Evolutionary conservation across 2,797 vertebrate genomes (phyloP).

Genomic region (Lithobates sylvaticus): DNA sequence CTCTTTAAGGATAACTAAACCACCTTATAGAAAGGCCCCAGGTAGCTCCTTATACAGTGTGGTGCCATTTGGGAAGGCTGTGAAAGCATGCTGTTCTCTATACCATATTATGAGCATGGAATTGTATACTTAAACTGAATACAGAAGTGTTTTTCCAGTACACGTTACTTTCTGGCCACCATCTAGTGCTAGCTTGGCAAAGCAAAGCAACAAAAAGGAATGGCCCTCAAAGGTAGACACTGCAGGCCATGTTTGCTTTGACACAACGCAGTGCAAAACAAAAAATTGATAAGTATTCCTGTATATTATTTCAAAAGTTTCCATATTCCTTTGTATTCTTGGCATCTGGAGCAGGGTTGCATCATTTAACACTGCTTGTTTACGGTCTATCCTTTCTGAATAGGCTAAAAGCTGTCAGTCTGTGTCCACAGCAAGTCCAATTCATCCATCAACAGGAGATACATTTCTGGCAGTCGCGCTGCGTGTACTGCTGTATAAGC

Average conservation of each 20-base stretch:
- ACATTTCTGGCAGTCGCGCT: neutral
- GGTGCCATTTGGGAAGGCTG: too few species aligned
- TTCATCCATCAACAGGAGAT: constrained; percentile 29
- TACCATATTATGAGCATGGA: neutral
- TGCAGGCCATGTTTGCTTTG: neutral
- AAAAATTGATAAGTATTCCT: neutral
- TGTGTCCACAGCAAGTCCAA: neutral
- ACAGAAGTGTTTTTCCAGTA: neutral
- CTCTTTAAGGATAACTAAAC: too few species aligned
- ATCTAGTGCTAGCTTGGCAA: neutral
- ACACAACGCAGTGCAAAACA: too few species aligned
- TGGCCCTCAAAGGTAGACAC: neutral
- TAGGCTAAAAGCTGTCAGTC: neutral
- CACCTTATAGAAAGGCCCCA: too few species aligned
- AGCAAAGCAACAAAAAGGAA: neutral
- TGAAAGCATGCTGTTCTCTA: too few species aligned
- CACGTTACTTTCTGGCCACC: neutral
- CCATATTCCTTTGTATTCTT: neutral
- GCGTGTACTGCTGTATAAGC: constrained; percentile 12
- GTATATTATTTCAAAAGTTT: neutral
- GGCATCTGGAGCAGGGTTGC: neutral
- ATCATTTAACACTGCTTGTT: neutral
- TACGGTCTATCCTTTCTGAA: neutral
- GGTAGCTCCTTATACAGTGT: too few species aligned
- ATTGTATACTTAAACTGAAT: neutral